Percentiles rank a stretch among this genome's conserved stretches.
phyloP scores from a whole-genome alignment of 2,113 vertebrate species.

The Callithrix jacchus region DNA sequence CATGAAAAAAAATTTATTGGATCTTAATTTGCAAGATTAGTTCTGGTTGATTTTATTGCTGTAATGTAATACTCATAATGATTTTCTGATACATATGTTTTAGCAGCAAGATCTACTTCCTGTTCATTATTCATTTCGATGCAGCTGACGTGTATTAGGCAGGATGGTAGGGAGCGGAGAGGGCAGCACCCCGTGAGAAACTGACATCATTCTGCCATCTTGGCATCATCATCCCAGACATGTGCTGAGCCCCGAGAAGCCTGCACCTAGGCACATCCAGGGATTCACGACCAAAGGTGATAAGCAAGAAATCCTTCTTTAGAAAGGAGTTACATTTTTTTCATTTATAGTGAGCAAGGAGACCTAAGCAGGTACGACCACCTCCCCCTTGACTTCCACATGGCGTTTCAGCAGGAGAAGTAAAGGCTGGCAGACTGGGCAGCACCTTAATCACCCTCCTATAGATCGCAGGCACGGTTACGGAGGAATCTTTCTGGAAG shows the following conservation, averaged over 20 bases:
- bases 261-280: neutral
- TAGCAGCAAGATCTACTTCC: slow-evolving; percentile 77
- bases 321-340: neutral
- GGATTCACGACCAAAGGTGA: neutral
- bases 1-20: slow-evolving; percentile 72
- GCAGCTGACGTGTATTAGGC: slow-evolving; percentile 69
- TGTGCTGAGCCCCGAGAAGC: fast-evolving
- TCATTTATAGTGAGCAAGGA: neutral
- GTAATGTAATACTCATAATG: slow-evolving; percentile 82
- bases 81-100: slow-evolving; percentile 82
- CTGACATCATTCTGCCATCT: neutral
- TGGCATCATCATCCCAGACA: neutral
- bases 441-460: no score
- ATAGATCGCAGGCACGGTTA: no score
- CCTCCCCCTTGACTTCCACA: no score
- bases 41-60: slow-evolving; percentile 76
- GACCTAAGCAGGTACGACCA: no score
- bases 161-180: slow-evolving; percentile 56
- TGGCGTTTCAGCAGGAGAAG: no score
- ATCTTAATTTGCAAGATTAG: slow-evolving; percentile 80
- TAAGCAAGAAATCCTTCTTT: neutral
- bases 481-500: no score
- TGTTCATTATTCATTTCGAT: slow-evolving; percentile 75
- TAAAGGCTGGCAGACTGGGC: no score
- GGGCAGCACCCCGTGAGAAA: neutral